Percentiles rank a stretch among this genome's conserved stretches.
These are phyloP conservation scores for Oreotrochilus melanogaster DNA, from an alignment of 2,113 vertebrate genomes.

Conservation along the genomic window DNA sequence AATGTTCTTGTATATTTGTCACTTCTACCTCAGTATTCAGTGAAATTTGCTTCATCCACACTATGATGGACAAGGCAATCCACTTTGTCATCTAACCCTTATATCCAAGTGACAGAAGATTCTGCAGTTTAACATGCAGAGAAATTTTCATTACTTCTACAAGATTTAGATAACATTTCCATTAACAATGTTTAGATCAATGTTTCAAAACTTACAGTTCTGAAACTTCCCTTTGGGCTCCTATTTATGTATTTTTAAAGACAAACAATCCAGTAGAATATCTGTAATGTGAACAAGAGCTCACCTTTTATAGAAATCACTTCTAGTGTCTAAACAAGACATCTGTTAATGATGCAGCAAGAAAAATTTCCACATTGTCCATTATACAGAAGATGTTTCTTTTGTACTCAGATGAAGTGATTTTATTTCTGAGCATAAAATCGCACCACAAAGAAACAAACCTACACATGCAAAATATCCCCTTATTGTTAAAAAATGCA, in stretches of 20 bases:
- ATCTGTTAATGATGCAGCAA: background rate
- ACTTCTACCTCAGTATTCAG: background rate
- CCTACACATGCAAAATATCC: background rate
- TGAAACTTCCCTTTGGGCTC: background rate
- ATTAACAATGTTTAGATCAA: conserved; percentile 64
- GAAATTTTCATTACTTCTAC: conserved; percentile 71
- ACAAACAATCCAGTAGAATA: background rate
- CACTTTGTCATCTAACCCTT: conserved; percentile 52
- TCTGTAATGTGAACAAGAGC: background rate
- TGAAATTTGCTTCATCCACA: conserved; percentile 35
- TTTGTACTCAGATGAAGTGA: background rate
- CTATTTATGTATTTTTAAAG: background rate
- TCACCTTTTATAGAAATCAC: background rate
- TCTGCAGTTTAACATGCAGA: conserved; percentile 57
- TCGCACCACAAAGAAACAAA: background rate
- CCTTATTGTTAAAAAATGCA: background rate
- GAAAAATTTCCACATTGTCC: background rate
- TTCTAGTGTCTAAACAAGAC: background rate
- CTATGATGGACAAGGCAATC: conserved; percentile 74
- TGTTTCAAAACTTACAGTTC: conserved; percentile 45
- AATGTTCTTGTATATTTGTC: conserved; percentile 20
- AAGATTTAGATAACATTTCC: conserved; percentile 72
- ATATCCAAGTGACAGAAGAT: conserved; percentile 70
- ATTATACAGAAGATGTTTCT: background rate
- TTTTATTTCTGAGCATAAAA: background rate